Evolutionary conservation across 1,140 invertebrate genomes (phyloP), one percentile per base, ranked within the genome.

Genomic region (Protaetia brevitarsis): DNA sequence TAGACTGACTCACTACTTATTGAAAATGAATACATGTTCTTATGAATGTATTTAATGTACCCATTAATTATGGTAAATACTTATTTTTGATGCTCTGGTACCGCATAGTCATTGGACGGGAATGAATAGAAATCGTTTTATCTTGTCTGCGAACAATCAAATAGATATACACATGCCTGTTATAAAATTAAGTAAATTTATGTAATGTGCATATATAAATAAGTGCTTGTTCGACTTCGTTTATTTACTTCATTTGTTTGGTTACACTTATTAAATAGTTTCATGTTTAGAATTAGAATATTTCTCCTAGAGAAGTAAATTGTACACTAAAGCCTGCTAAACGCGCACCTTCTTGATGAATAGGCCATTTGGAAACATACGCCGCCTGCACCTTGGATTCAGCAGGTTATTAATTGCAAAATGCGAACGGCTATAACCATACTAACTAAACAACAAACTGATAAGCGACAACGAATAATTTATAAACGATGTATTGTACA

Each of bases 351-450:
- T 68, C 64, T 69, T 68, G 68, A 66, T 73, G 68, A 70, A 69
- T 73, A 73, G 72, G 72, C 72, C 72, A 71, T 73, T 69, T 73
- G 72, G 72, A 73, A 73, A 73, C 72, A 73, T 73, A 66, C 69
- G 67, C 71, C 68, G 71, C 71, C 71, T 73, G 72, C 72, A 73
- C 72, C 72, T 69, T 71, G 67, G 72, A 73, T 73, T 73, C 72
- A 73, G 72, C 72, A 73, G 70, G 68, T 64, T 66, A 37, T 63
- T 31, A 61, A 58, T 67, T 66, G 58, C 59, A 64, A 27, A 31
- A 64, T 67, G 66, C 66, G 59, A 41, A 71, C 69, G 68, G 65
- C 68, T 71, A 71, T 69, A 69, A 69, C 64, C 62, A 57, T 21
- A 41, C 60, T 59, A 70, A 37, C 64, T 51, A 69, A 71, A 37